phyloP scores from a whole-genome alignment of 2,797 vertebrate species.

The Aphelocoma californica region DNA sequence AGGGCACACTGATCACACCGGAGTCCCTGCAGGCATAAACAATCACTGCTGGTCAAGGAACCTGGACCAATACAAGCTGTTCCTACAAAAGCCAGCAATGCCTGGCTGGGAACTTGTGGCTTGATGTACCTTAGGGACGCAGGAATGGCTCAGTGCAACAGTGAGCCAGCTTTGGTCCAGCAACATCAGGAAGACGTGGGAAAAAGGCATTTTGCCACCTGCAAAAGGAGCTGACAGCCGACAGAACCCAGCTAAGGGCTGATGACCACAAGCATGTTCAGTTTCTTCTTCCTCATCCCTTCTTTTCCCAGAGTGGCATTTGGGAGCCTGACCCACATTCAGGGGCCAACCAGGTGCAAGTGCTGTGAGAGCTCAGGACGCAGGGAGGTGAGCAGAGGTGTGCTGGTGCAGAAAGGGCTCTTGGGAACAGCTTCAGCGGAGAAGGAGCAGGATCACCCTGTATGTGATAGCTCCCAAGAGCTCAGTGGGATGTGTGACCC shows the following conservation, averaged over 20 bases:
- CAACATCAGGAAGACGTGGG: constrained; percentile 34
- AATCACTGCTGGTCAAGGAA: background rate
- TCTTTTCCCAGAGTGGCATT: background rate
- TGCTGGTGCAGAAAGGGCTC: constrained; percentile 22
- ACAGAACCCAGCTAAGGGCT: background rate
- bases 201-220: constrained; percentile 24
- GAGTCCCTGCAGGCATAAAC: background rate
- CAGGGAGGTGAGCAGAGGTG: background rate
- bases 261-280: background rate
- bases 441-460: background rate
- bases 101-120: background rate
- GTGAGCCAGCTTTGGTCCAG: constrained; percentile 60
- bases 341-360: background rate
- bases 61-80: background rate
- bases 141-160: background rate
- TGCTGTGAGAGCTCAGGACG: background rate
- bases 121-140: background rate
- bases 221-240: background rate
- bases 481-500: constrained; percentile 24
- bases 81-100: background rate
- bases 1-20: background rate
- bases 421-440: background rate
- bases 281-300: background rate
- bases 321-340: background rate
- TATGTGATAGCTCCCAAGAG: constrained; percentile 9